Conservation (phyloP, 2,888 invertebrate species). For the Tenthredo notha region DNA sequence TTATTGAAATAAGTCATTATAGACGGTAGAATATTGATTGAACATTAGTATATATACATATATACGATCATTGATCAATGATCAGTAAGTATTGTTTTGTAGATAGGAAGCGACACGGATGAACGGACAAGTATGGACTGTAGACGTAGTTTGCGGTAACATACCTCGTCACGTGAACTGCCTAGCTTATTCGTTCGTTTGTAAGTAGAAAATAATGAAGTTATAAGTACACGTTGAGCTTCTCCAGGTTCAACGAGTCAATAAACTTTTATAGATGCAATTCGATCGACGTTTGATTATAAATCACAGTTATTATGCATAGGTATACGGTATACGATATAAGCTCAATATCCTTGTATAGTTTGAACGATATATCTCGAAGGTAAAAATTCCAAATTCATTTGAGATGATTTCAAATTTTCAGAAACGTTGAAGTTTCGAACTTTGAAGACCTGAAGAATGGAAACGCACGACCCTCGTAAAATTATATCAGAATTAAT, state of each 20-base stretch:
- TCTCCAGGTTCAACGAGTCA: constrained; percentile 11
- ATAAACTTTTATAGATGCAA: constrained; percentile 28
- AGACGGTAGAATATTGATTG: neutral
- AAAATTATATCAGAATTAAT: constrained; percentile 30
- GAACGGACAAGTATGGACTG: constrained; percentile 18
- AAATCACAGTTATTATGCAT: neutral
- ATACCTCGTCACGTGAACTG: constrained; percentile 10
- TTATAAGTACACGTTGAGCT: neutral
- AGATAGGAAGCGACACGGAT: constrained; percentile 14
- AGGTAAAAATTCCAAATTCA: too few species aligned
- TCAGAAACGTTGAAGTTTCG: too few species aligned
- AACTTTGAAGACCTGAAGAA: too few species aligned
- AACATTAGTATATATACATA: neutral
- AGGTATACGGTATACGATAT: neutral
- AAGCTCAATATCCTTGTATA: neutral
- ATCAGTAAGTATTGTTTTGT: too few species aligned
- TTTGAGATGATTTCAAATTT: too few species aligned
- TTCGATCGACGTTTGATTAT: neutral
- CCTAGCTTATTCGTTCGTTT: constrained; percentile 15
- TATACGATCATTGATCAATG: neutral
- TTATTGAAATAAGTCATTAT: neutral
- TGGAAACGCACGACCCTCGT: neutral
- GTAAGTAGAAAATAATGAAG: neutral
- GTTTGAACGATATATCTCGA: neutral
- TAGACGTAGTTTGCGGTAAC: constrained; percentile 31